These are phyloP conservation scores for Ophiothrix spiculata DNA, from an alignment of 35 echinoderm and acorn worm genomes.

Conservation along the genomic window DNA sequence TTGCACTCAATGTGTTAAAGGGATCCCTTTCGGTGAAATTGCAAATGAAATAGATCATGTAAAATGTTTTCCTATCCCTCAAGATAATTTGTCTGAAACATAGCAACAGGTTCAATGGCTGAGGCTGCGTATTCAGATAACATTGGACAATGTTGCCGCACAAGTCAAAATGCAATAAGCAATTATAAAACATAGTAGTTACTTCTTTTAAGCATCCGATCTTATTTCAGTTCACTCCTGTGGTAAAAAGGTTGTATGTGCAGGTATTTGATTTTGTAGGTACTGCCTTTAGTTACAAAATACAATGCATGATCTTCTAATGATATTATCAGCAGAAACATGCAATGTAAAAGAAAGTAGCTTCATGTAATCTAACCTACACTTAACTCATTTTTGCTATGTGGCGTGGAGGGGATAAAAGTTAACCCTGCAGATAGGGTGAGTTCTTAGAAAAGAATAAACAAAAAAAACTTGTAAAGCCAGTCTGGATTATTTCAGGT, in stretches of 20 bases:
- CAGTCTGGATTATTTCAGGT: too few species aligned
- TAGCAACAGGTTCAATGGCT: not conserved
- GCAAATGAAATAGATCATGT: not conserved
- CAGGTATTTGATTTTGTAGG: not conserved
- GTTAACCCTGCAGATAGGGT: not conserved
- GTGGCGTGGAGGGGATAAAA: not conserved
- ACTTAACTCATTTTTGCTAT: not conserved
- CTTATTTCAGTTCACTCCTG: not conserved
- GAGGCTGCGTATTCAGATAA: too few species aligned
- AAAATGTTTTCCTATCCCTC: conserved; percentile 1
- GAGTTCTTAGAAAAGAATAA: not conserved
- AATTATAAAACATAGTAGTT: not conserved
- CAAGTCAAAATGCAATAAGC: not conserved
- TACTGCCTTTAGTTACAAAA: not conserved
- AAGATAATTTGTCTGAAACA: not conserved
- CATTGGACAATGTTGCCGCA: not conserved
- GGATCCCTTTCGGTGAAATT: not conserved
- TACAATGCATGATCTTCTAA: too few species aligned
- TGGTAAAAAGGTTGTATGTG: not conserved
- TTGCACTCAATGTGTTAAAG: not conserved
- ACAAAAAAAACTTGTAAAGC: too few species aligned
- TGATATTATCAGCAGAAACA: too few species aligned
- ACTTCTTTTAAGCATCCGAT: not conserved
- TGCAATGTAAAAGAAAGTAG: too few species aligned
- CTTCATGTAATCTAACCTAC: too few species aligned